A percentile compares a stretch with the other conserved stretches of the same genome.
phyloP scores from a whole-genome alignment of 2,888 invertebrate species.

The Ennomos fuscantarius region DNA sequence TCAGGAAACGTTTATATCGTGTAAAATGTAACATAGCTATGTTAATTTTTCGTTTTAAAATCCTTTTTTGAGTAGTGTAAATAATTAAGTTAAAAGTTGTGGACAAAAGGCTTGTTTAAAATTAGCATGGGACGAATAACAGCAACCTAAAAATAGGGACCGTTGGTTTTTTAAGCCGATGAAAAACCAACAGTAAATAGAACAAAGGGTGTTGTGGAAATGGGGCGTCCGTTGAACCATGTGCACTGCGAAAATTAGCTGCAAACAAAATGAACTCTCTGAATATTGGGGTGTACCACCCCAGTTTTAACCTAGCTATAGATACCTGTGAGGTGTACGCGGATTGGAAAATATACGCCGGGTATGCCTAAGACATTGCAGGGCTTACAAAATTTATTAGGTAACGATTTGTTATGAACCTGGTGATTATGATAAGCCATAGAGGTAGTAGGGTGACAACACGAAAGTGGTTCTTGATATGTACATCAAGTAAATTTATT shows the following conservation, averaged over 20 bases:
- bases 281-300: slow-evolving; percentile 41
- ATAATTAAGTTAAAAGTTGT: slow-evolving; percentile 5
- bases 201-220: slow-evolving; percentile 42
- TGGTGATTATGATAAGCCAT: too few species aligned
- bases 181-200: slow-evolving; percentile 43
- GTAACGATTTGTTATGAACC: too few species aligned
- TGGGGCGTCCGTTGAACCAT: slow-evolving; percentile 45
- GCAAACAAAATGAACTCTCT: slow-evolving; percentile 45
- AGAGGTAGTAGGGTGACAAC: too few species aligned
- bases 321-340: too few species aligned
- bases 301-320: slow-evolving; percentile 4
- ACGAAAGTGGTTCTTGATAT: too few species aligned
- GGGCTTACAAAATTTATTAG: too few species aligned
- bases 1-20: background rate
- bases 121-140: slow-evolving; percentile 15
- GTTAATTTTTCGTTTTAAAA: background rate
- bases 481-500: too few species aligned
- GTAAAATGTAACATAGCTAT: too few species aligned
- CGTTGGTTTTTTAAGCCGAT: slow-evolving; percentile 28
- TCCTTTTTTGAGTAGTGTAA: slow-evolving; percentile 4
- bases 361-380: too few species aligned
- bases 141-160: slow-evolving; percentile 20
- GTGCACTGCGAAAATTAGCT: slow-evolving; percentile 52
- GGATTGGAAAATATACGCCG: too few species aligned
- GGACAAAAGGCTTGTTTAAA: slow-evolving; percentile 6